These are phyloP conservation scores for Meiosimyza platycephala DNA, from an alignment of 2,888 invertebrate genomes.

Conservation along the genomic window DNA sequence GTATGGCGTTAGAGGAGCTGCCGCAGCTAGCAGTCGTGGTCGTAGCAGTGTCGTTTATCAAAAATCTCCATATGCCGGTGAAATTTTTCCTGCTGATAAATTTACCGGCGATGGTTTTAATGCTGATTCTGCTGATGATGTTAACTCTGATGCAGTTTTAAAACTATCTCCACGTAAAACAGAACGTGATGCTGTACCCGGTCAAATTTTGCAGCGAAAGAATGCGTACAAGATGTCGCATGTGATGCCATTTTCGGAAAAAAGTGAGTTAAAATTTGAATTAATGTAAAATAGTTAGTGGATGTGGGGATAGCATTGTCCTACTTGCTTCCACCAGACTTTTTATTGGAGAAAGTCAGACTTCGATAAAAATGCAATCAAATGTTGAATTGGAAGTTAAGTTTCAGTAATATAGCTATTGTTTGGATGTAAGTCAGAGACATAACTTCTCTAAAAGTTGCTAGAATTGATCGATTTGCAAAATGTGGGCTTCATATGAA, in stretches of 20 bases:
- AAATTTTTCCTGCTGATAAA: constrained; percentile 10
- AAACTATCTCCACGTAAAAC: constrained; percentile 41
- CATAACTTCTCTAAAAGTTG: too few relatives aligned
- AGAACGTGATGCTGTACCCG: constrained; percentile 33
- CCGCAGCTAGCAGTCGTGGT: constrained; percentile 30
- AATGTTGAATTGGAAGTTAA: too few relatives aligned
- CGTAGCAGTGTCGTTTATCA: not conserved
- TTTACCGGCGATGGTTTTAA: constrained; percentile 9
- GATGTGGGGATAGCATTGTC: too few relatives aligned
- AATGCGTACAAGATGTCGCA: constrained; percentile 33
- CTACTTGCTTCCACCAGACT: too few relatives aligned
- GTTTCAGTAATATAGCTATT: too few relatives aligned
- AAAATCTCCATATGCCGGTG: not conserved
- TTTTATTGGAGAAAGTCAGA: too few relatives aligned
- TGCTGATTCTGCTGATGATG: constrained; percentile 41
- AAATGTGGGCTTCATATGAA: too few relatives aligned
- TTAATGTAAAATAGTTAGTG: too few relatives aligned
- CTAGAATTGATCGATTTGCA: too few relatives aligned
- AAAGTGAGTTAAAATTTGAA: constrained; percentile 39
- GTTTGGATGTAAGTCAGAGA: too few relatives aligned
- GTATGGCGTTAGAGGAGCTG: constrained; percentile 17
- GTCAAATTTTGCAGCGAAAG: constrained; percentile 30
- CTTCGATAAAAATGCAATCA: too few relatives aligned
- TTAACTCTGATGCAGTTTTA: constrained; percentile 43
- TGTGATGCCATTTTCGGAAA: constrained; percentile 39